phyloP scores from a whole-genome alignment of 2,113 vertebrate genomes.

The Diphyllodes magnificus region DNA sequence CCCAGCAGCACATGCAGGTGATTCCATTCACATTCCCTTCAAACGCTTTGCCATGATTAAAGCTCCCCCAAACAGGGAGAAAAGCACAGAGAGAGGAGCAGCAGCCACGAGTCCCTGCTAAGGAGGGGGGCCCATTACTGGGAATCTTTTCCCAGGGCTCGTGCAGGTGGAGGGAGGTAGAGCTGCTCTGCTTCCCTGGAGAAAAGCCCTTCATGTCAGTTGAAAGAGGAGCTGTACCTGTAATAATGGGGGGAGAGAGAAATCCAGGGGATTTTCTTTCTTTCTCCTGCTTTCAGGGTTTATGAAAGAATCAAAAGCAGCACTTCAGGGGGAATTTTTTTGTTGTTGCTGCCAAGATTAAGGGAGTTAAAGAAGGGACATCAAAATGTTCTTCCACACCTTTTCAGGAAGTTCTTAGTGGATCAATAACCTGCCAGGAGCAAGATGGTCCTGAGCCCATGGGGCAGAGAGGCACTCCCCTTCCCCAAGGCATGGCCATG shows the following conservation, averaged over 20 bases:
- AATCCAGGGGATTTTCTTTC: not conserved
- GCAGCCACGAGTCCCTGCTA: not conserved
- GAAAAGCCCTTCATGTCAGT: not conserved
- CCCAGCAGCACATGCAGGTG: not conserved
- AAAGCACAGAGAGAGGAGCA: not conserved
- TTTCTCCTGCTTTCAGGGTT: not conserved
- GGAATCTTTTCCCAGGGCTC: not conserved
- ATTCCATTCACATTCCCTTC: not conserved
- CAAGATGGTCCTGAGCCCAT: not conserved
- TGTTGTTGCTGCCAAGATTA: not conserved
- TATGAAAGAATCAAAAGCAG: not conserved
- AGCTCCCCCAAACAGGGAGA: not conserved
- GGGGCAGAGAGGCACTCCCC: not conserved
- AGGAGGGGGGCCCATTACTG: not conserved
- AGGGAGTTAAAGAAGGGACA: not conserved
- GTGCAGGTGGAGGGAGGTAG: not conserved
- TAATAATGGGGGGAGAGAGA: not conserved
- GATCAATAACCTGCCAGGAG: fast-evolving
- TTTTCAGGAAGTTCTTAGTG: not conserved
- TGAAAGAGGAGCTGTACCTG: not conserved
- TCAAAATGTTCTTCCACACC: too few species aligned
- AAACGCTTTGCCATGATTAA: not conserved
- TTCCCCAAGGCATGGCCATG: fast-evolving
- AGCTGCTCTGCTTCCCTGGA: not conserved
- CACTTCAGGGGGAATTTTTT: not conserved